Evolutionary conservation across 2,888 invertebrate genomes (phyloP).

Genomic region (Catocala nupta): DNA sequence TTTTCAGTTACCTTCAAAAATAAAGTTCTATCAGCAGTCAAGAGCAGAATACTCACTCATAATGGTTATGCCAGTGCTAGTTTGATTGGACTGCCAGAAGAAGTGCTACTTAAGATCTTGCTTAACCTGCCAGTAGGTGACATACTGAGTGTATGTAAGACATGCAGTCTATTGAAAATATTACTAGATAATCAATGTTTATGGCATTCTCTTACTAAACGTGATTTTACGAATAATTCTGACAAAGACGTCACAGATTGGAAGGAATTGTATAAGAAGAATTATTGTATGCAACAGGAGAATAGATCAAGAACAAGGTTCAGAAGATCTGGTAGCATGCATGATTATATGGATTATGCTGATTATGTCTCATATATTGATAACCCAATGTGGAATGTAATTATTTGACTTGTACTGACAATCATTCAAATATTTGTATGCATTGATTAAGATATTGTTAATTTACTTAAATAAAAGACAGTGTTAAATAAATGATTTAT

Average conservation of each 20-base stretch:
- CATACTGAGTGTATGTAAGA: conserved; percentile 67
- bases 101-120: conserved; percentile 72
- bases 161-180: conserved; percentile 67
- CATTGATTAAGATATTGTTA: conserved; percentile 18
- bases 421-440: conserved; percentile 14
- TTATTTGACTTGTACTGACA: conserved; percentile 36
- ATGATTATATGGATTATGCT: conserved; percentile 74
- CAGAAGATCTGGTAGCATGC: conserved; percentile 61
- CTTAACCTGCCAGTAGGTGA: conserved; percentile 63
- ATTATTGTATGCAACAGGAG: conserved; percentile 56
- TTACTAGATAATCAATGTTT: conserved; percentile 66
- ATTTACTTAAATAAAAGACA: conserved; percentile 22
- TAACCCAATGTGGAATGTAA: conserved; percentile 74
- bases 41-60: conserved; percentile 82
- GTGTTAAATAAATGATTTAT: conserved; percentile 12
- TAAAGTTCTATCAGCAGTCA: conserved; percentile 83
- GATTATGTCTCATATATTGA: conserved; percentile 75
- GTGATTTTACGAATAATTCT: conserved; percentile 64
- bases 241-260: conserved; percentile 57
- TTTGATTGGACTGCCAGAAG: conserved; percentile 79
- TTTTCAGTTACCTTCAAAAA: conserved; percentile 85
- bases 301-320: conserved; percentile 37
- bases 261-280: conserved; percentile 67
- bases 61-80: conserved; percentile 82
- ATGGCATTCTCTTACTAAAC: conserved; percentile 73